Evolutionary conservation across 2,113 vertebrate species (phyloP).

Genomic region (Amphiprion ocellaris): DNA sequence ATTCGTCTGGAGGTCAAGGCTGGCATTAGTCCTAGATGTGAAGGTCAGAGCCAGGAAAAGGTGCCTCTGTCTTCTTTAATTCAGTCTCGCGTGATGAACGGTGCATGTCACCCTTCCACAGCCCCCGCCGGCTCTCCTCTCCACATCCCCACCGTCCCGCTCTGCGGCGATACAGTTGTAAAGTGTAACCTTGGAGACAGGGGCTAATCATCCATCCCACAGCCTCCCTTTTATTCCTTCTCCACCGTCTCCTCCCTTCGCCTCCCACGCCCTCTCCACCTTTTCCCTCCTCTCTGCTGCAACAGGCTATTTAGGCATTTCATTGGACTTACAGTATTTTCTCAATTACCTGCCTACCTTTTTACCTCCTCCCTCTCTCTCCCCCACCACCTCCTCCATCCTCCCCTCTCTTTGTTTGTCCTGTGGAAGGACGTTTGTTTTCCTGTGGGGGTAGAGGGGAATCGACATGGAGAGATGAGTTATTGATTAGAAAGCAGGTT

Average conservation of each 20-base stretch:
- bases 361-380: conserved; percentile 22
- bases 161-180: conserved; percentile 76
- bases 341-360: conserved; percentile 53
- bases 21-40: conserved; percentile 41
- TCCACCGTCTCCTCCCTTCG: conserved; percentile 31
- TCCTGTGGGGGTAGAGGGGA: conserved; percentile 78
- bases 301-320: conserved; percentile 60
- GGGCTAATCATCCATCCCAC: conserved; percentile 81
- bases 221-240: conserved; percentile 70
- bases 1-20: conserved; percentile 67
- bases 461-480: conserved; percentile 84
- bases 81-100: conserved; percentile 60
- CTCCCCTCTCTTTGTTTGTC: conserved; percentile 77
- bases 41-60: conserved; percentile 66
- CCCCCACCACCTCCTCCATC: neutral
- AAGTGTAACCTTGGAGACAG: conserved; percentile 82
- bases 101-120: conserved; percentile 42
- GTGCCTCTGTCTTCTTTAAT: conserved; percentile 69
- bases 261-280: conserved; percentile 48
- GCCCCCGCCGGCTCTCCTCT: conserved; percentile 10
- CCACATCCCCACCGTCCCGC: conserved; percentile 29
- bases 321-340: conserved; percentile 61
- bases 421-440: conserved; percentile 85
- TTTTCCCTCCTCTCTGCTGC: conserved; percentile 31
- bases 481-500: conserved; percentile 84